Conservation (phyloP, 2,888 invertebrate species). For the Nomada ruficornis region DNA sequence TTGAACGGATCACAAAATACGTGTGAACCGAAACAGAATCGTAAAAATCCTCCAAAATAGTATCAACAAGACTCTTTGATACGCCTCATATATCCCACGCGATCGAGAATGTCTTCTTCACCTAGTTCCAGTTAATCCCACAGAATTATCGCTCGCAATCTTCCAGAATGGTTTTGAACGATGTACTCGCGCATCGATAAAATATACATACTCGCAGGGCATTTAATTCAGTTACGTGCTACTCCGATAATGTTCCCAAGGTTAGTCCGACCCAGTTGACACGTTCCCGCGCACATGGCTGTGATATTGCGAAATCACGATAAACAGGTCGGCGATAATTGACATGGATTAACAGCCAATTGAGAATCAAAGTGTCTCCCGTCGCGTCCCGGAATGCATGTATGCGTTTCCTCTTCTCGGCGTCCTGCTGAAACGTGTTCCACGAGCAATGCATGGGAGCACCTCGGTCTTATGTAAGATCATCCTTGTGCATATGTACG, state of each 20-base stretch:
- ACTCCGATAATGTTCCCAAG: slow-evolving; percentile 56
- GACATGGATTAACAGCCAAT: slow-evolving; percentile 67
- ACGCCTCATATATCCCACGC: not conserved
- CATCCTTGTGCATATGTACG: not conserved
- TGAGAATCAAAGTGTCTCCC: slow-evolving; percentile 52
- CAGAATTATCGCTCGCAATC: slow-evolving; percentile 1
- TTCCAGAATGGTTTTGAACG: not conserved
- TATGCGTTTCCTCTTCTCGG: slow-evolving; percentile 49
- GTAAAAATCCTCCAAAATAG: not conserved
- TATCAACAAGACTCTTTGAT: not conserved
- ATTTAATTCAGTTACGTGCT: slow-evolving; percentile 31
- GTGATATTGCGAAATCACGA: slow-evolving; percentile 63
- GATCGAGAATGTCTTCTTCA: not conserved
- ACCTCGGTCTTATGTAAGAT: slow-evolving; percentile 41
- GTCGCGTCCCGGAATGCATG: slow-evolving; percentile 2
- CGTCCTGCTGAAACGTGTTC: slow-evolving; percentile 13
- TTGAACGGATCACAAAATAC: not conserved
- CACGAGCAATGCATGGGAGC: slow-evolving; percentile 21
- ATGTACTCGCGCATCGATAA: not conserved
- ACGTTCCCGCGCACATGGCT: slow-evolving; percentile 25
- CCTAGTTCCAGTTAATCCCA: not conserved
- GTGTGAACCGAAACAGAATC: too few relatives aligned
- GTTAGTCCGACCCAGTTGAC: slow-evolving; percentile 64
- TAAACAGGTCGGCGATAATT: slow-evolving; percentile 66
- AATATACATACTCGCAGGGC: slow-evolving; percentile 12